Evolutionary conservation across 2,797 vertebrate genomes (phyloP), one percentile per base, ranked within the genome.

Genomic region (Pelochelys cantorii): DNA sequence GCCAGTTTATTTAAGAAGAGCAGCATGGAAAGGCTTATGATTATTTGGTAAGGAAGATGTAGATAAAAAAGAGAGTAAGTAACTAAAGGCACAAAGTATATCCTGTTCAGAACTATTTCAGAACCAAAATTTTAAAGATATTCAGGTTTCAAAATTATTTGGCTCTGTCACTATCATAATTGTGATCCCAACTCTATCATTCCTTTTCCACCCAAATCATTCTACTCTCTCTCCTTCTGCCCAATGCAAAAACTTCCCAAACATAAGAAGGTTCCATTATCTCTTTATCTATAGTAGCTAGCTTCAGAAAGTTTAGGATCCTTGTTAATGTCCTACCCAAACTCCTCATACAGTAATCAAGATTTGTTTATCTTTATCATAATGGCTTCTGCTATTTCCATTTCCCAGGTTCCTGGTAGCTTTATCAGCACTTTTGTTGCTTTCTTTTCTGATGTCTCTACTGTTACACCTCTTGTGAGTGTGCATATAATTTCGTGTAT

Each of bases 401-500:
- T 92, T 93, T 92, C 89, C 79, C n/a, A 62, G 25, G 34, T 81
- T 57, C 27, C 57, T 90, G n/a, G 31, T 20, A 75, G 13, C 5
- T 68, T 71, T 62, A 57, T 78, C 6, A 82, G 37, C 13, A 48
- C 1, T 54, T 92, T 82, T 88, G 54, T 85, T 29, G 15, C 60
- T 60, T 0, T 3, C 83, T 84, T 55, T 23, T 15, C 54, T 53
- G 2, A 56, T 87, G 23, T 85, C 22, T 57, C 20, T 57, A 31
- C 79, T n/a, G 25, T 78, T 34, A 7, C 52, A 55, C 34, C 89
- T 93, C 92, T 93, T 81, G 87, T 0, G 7, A 85, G n/a, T 22
- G 13, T 29, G 86, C 93, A 77, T 90, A 89, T 94, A 81, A 92
- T 94, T 94, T 95, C 93, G 94, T 95, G 89, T 93, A 55, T 31